Percentiles rank a stretch among this genome's conserved stretches.
These are phyloP conservation scores for Larimichthys polyactis DNA, from an alignment of 2,113 vertebrate genomes.

Conservation along the genomic window DNA sequence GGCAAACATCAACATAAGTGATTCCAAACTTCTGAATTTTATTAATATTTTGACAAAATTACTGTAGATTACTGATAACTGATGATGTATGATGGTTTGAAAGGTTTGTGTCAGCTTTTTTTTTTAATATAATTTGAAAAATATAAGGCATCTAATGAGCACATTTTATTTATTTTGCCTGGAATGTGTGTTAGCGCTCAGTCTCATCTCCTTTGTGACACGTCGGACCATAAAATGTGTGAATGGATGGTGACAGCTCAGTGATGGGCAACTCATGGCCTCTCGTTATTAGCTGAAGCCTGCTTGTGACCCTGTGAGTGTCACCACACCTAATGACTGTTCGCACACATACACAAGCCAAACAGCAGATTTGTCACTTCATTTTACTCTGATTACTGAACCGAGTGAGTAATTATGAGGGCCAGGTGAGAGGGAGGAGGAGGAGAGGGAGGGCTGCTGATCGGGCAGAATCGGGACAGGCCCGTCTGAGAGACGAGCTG, in stretches of 20 bases:
- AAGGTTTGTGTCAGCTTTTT: neutral
- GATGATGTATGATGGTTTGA: neutral
- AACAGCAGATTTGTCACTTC: conserved; percentile 74
- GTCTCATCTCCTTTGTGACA: conserved; percentile 45
- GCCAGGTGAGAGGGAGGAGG: conserved; percentile 73
- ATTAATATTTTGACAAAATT: too few species aligned
- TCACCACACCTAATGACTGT: conserved; percentile 52
- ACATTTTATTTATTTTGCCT: conserved; percentile 24
- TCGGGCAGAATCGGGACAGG: conserved; percentile 77
- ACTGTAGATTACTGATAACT: too few species aligned
- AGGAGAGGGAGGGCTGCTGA: conserved; percentile 77
- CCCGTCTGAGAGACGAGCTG: conserved; percentile 22
- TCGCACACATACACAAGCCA: conserved; percentile 40
- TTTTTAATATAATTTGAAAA: neutral
- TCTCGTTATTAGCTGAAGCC: conserved; percentile 57
- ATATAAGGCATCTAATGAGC: neutral
- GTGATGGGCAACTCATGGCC: conserved; percentile 59
- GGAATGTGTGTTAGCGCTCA: conserved; percentile 4
- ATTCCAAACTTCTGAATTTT: too few species aligned
- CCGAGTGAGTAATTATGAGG: conserved; percentile 84
- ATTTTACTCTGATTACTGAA: conserved; percentile 80
- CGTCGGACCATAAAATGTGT: conserved; percentile 40
- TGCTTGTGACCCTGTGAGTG: conserved; percentile 72
- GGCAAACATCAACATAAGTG: too few species aligned
- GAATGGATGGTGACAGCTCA: conserved; percentile 64